Conservation (phyloP, 2,797 vertebrate species). For the Cetoscarus ocellatus region DNA sequence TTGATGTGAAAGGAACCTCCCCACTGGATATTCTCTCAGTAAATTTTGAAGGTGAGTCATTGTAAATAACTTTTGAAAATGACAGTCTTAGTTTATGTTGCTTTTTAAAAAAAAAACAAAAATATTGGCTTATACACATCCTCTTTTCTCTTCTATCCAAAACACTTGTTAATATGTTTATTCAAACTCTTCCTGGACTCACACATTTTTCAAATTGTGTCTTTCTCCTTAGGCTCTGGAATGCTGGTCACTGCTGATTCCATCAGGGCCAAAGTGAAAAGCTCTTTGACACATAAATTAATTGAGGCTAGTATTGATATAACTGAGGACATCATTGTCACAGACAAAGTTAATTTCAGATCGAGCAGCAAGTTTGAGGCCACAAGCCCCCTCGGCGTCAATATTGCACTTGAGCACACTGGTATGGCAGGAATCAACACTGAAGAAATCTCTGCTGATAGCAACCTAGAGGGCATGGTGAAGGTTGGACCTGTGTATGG, state of each 20-base stretch:
- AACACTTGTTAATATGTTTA: too few relatives aligned
- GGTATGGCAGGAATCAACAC: constrained; percentile 72
- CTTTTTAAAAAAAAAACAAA: too few relatives aligned
- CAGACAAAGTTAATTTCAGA: constrained; percentile 71
- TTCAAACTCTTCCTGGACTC: too few relatives aligned
- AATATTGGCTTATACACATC: too few relatives aligned
- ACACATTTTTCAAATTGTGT: constrained; percentile 13
- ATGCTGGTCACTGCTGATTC: constrained; percentile 78
- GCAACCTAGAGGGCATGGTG: constrained; percentile 82
- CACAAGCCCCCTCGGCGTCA: constrained; percentile 85
- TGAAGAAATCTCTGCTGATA: constrained; percentile 76
- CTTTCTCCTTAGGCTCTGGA: constrained; percentile 85
- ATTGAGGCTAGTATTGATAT: constrained; percentile 86
- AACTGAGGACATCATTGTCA: constrained; percentile 73
- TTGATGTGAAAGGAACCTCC: constrained; percentile 84
- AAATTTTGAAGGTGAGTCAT: constrained; percentile 86
- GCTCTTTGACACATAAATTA: constrained; percentile 87
- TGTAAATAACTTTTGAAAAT: neutral
- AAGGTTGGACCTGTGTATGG: constrained; percentile 82
- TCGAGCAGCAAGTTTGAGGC: constrained; percentile 81
- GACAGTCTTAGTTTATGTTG: too few relatives aligned
- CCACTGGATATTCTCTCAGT: constrained; percentile 90
- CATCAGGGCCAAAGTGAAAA: constrained; percentile 80
- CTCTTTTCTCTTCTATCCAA: too few relatives aligned
- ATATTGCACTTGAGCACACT: constrained; percentile 78